Conservation (phyloP, 2,113 vertebrate species). For the Aspiorhynchus laticeps region DNA sequence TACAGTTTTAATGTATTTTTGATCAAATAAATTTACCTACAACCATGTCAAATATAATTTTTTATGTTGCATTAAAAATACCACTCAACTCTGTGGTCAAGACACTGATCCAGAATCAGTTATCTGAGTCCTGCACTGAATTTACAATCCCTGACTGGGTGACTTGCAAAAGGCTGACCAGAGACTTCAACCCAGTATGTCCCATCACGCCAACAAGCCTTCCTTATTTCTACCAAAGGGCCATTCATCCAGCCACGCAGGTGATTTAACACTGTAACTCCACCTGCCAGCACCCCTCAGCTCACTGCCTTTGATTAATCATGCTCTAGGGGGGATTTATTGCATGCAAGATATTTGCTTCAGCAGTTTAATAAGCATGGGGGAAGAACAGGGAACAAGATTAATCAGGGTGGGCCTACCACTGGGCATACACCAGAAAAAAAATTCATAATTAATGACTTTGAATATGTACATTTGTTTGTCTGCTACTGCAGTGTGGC, state of each 20-base stretch:
- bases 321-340: constrained; percentile 78
- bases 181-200: constrained; percentile 47
- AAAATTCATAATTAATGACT: constrained; percentile 77
- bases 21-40: background rate
- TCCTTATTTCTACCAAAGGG: constrained; percentile 58
- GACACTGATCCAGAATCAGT: constrained; percentile 62
- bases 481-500: constrained; percentile 57
- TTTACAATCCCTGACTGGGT: constrained; percentile 10
- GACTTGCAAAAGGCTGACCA: constrained; percentile 63
- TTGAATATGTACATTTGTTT: constrained; percentile 80
- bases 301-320: constrained; percentile 80
- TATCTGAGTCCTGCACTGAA: background rate
- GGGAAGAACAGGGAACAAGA: constrained; percentile 69
- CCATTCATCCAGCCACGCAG: constrained; percentile 72
- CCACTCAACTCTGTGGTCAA: constrained; percentile 59
- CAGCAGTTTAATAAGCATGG: constrained; percentile 81
- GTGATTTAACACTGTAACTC: constrained; percentile 77
- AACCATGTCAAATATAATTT: background rate
- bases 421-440: constrained; percentile 61
- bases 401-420: constrained; percentile 75
- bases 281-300: constrained; percentile 73
- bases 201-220: constrained; percentile 53
- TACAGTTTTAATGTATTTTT: background rate
- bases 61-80: constrained; percentile 18
- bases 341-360: constrained; percentile 79